phyloP scores from a whole-genome alignment of 2,888 invertebrate genomes.

The Drosophila sordidula region DNA sequence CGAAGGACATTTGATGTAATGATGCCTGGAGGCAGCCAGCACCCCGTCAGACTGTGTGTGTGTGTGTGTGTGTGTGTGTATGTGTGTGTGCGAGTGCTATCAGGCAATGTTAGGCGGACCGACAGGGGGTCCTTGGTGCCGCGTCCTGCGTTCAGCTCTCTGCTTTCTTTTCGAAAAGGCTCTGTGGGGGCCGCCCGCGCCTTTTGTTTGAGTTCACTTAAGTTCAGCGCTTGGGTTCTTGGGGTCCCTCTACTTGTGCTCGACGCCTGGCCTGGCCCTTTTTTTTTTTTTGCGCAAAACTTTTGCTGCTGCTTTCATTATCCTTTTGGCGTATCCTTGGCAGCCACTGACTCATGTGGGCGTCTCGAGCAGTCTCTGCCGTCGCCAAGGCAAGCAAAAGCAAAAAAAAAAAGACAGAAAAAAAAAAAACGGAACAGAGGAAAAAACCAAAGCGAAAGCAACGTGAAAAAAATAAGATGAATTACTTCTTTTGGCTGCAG shows the following conservation, averaged over 20 bases:
- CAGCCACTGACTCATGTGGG: conserved; percentile 76
- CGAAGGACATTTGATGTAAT: conserved; percentile 83
- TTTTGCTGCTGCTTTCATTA: conserved; percentile 77
- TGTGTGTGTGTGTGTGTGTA: conserved; percentile 30
- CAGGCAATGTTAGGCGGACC: conserved; percentile 45
- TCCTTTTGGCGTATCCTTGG: conserved; percentile 79
- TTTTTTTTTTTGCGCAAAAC: conserved; percentile 54
- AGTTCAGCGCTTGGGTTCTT: conserved; percentile 77
- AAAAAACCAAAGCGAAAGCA: conserved; percentile 40
- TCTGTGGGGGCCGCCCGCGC: conserved; percentile 63
- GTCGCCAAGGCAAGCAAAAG: conserved; percentile 43
- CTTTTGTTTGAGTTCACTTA: conserved; percentile 82
- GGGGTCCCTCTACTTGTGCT: conserved; percentile 49
- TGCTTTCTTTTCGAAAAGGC: conserved; percentile 51
- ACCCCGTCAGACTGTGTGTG: conserved; percentile 25
- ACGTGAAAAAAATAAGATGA: conserved; percentile 76
- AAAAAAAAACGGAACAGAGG: conserved; percentile 4
- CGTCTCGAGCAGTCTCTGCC: conserved; percentile 71
- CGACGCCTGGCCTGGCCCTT: conserved; percentile 31
- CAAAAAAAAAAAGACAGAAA: conserved; percentile 26
- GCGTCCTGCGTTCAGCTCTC: conserved; percentile 39
- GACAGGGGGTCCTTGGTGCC: conserved; percentile 43
- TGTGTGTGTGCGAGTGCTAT: conserved; percentile 46
- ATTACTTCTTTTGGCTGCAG: conserved; percentile 81
- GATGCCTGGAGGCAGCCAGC: conserved; percentile 79